Evolutionary conservation across 2,888 invertebrate species (phyloP).

Genomic region (Ptycholaimellus sp.): DNA sequence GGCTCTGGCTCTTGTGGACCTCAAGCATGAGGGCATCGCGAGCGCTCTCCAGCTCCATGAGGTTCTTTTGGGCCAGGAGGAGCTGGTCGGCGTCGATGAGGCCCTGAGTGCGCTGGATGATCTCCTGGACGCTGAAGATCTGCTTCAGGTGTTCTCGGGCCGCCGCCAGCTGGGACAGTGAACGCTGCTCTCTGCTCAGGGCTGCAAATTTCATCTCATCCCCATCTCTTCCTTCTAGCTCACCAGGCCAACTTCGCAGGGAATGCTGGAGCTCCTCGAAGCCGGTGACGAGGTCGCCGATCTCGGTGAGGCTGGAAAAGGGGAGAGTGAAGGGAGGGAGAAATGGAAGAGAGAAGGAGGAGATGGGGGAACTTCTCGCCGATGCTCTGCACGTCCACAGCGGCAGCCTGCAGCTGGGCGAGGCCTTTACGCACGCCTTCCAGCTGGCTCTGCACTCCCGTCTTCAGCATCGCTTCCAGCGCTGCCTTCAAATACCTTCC

Average conservation of each 20-base stretch:
- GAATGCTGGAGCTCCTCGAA: slow-evolving; percentile 56
- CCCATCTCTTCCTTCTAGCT: too few species aligned
- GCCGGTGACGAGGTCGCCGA: slow-evolving; percentile 47
- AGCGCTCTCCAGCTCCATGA: slow-evolving; percentile 82
- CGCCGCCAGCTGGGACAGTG: slow-evolving; percentile 81
- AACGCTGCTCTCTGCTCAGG: too few species aligned
- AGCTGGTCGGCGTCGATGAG: slow-evolving; percentile 83
- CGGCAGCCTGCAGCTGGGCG: slow-evolving; percentile 58
- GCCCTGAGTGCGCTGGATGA: slow-evolving; percentile 71
- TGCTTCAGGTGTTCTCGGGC: slow-evolving; percentile 93
- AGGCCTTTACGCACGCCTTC: slow-evolving; percentile 85
- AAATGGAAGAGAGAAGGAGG: neutral
- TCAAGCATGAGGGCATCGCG: slow-evolving; percentile 82
- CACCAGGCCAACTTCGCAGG: slow-evolving; percentile 54
- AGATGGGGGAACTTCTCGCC: slow-evolving; percentile 36
- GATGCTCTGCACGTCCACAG: slow-evolving; percentile 49
- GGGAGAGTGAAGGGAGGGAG: neutral
- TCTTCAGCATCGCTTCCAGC: slow-evolving; percentile 76
- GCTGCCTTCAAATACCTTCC: slow-evolving; percentile 41
- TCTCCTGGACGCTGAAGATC: slow-evolving; percentile 86
- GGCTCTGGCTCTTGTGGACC: slow-evolving; percentile 69
- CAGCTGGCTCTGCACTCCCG: slow-evolving; percentile 90
- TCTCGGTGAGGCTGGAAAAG: slow-evolving; percentile 43
- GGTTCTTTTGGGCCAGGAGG: slow-evolving; percentile 63
- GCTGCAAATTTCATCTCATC: too few species aligned